phyloP scores from a whole-genome alignment of 2,113 vertebrate species.

The Spea multiplicata region DNA sequence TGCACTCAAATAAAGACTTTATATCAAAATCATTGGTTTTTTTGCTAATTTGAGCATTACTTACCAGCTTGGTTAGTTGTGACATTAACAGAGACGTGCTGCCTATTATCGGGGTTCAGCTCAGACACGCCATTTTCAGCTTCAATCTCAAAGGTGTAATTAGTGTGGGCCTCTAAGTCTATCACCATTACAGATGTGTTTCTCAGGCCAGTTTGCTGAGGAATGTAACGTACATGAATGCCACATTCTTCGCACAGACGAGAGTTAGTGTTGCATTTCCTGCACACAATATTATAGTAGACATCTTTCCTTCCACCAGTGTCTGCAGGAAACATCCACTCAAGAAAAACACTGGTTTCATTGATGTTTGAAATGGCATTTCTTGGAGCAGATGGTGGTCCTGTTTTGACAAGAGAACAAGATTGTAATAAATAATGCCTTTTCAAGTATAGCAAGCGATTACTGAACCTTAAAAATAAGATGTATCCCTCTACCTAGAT shows the following conservation, averaged over 20 bases:
- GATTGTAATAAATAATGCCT: neutral
- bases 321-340: constrained; percentile 92
- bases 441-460: neutral
- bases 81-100: constrained; percentile 94
- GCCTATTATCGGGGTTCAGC: constrained; percentile 72
- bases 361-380: constrained; percentile 98
- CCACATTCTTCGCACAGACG: constrained; percentile 84
- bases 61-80: constrained; percentile 99
- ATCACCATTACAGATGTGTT: constrained; percentile 97
- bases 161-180: constrained; percentile 96
- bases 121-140: constrained; percentile 92
- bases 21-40: neutral
- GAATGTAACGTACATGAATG: constrained; percentile 85
- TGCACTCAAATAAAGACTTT: neutral
- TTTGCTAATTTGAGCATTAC: constrained; percentile 59
- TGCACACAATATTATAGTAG: constrained; percentile 92
- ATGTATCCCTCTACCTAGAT: neutral
- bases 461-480: neutral
- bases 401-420: constrained; percentile 65
- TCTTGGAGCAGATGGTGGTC: constrained; percentile 90
- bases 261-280: constrained; percentile 76
- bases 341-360: constrained; percentile 97
- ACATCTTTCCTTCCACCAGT: constrained; percentile 94
- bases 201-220: constrained; percentile 78
- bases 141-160: constrained; percentile 98